A percentile compares a stretch with the other conserved stretches of the same genome.
phyloP scores from a whole-genome alignment of 2,113 vertebrate species.

The Anguilla japonica region DNA sequence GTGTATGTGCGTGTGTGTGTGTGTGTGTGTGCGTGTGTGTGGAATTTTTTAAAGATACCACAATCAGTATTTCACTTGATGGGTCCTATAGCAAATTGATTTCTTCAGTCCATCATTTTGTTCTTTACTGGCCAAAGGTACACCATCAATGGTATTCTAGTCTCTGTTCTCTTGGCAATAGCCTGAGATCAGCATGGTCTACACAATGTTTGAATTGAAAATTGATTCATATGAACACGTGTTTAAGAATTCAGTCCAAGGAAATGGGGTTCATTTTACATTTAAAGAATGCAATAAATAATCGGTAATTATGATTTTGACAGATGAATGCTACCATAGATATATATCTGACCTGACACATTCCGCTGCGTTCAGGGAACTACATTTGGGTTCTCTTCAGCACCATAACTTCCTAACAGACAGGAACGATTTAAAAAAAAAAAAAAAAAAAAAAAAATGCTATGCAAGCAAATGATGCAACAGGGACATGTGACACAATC shows the following conservation, averaged over 20 bases:
- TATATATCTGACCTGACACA: no score
- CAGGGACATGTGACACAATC: not conserved
- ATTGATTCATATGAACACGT: not conserved
- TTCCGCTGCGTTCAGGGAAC: no score
- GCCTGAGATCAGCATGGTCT: not conserved
- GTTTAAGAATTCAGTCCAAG: not conserved
- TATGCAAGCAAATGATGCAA: no score
- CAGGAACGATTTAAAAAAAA: no score
- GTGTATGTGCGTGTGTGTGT: constrained; percentile 27
- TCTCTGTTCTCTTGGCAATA: not conserved
- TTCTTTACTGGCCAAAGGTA: not conserved
- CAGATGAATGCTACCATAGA: no score
- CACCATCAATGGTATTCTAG: not conserved
- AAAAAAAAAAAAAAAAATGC: no score
- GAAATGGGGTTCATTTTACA: not conserved
- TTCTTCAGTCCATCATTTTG: not conserved
- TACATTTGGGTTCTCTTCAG: no score
- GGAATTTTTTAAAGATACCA: not conserved
- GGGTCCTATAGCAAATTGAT: no score
- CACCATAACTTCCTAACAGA: no score
- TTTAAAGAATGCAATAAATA: no score
- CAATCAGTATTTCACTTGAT: not conserved
- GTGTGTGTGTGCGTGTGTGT: constrained; percentile 6
- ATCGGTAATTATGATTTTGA: no score
- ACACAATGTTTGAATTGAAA: not conserved